Conservation (phyloP, 2,888 invertebrate genomes). For the Drosophila subsilvestris region DNA sequence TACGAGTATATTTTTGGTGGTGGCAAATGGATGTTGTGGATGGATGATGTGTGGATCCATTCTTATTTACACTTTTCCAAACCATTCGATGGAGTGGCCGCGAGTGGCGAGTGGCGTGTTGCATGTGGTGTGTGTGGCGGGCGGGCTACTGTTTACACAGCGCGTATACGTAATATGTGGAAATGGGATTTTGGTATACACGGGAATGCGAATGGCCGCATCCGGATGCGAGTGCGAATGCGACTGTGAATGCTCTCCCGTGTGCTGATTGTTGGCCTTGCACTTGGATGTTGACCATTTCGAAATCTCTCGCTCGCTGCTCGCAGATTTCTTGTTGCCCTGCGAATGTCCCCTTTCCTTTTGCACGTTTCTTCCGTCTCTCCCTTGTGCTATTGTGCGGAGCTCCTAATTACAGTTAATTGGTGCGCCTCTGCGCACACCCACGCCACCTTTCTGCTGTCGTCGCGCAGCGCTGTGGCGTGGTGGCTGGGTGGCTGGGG, state of each 20-base stretch:
- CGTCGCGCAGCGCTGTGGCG: no score
- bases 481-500: not conserved
- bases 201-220: slow-evolving; percentile 17
- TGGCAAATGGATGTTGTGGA: not conserved
- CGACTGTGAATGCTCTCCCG: not conserved
- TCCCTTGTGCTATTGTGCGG: slow-evolving; percentile 9
- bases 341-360: not conserved
- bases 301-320: not conserved
- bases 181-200: slow-evolving; percentile 7
- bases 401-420: slow-evolving; percentile 68
- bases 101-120: not conserved
- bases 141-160: slow-evolving; percentile 1
- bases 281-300: slow-evolving; percentile 18
- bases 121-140: no score
- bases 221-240: not conserved
- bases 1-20: not conserved
- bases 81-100: not conserved
- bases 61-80: slow-evolving; percentile 14
- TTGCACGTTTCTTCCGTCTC: not conserved
- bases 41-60: not conserved
- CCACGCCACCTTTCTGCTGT: no score
- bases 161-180: slow-evolving; percentile 29
- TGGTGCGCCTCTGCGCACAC: slow-evolving; percentile 39
- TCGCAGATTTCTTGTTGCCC: not conserved
- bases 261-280: slow-evolving; percentile 21